Evolutionary conservation across 2,113 vertebrate genomes (phyloP).

Genomic region (Chunga burmeisteri): DNA sequence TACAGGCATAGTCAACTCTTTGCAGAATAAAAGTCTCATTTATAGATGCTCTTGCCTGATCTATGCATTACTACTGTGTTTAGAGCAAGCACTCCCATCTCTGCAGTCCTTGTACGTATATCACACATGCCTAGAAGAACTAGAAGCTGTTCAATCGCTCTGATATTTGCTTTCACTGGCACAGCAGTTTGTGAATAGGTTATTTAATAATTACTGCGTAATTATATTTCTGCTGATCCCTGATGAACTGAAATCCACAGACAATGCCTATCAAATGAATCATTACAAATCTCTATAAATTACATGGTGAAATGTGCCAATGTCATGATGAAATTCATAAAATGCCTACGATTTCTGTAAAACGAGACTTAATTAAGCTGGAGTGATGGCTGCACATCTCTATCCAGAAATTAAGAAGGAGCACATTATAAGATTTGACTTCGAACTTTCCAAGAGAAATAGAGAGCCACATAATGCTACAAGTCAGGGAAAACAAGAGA

Average conservation of each 20-base stretch:
- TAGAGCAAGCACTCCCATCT: background rate
- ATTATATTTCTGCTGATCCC: conserved; percentile 62
- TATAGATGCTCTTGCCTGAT: background rate
- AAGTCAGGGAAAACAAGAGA: background rate
- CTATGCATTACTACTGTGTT: rapidly evolving
- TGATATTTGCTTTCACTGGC: conserved; percentile 5
- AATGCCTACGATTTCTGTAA: background rate
- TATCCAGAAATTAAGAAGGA: background rate
- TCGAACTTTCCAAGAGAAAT: background rate
- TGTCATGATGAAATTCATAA: conserved; percentile 31
- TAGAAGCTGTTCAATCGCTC: background rate
- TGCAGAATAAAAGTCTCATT: background rate
- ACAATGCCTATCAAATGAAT: conserved; percentile 68
- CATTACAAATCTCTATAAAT: conserved; percentile 53
- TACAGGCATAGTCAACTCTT: rapidly evolving
- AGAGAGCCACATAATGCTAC: background rate
- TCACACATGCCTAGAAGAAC: background rate
- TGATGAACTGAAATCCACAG: conserved; percentile 56
- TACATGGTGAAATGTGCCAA: conserved; percentile 19
- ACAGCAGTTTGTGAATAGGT: conserved; percentile 22
- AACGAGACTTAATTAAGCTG: conserved; percentile 50
- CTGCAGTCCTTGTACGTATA: rapidly evolving
- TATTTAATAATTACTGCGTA: conserved; percentile 60
- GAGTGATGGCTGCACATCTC: background rate
- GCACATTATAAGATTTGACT: background rate